These are phyloP conservation scores for Smittia sp. DNA, from an alignment of 2,888 invertebrate genomes.

Conservation along the genomic window DNA sequence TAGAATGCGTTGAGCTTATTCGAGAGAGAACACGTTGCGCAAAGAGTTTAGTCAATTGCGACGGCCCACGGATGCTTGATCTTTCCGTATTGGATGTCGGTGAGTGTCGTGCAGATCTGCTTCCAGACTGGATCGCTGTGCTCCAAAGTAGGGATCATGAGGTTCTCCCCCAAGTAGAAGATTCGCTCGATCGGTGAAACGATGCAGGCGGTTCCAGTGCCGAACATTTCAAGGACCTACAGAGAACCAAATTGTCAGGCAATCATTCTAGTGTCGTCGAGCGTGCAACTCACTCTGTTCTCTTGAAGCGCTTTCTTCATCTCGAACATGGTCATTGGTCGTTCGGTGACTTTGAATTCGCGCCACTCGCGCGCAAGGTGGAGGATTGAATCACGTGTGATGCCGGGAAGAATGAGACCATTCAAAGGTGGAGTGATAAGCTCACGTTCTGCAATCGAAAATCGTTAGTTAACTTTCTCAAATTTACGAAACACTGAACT, in stretches of 20 bases:
- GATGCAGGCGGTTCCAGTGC: slow-evolving; percentile 95
- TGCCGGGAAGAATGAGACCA: slow-evolving; percentile 92
- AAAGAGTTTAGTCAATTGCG: slow-evolving; percentile 56
- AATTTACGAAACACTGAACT: slow-evolving; percentile 45
- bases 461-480: slow-evolving; percentile 33
- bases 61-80: slow-evolving; percentile 75
- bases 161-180: slow-evolving; percentile 67
- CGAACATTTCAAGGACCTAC: slow-evolving; percentile 93
- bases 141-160: slow-evolving; percentile 71
- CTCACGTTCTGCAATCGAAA: slow-evolving; percentile 70
- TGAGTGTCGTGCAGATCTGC: slow-evolving; percentile 70
- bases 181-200: slow-evolving; percentile 90
- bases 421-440: slow-evolving; percentile 89
- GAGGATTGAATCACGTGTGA: slow-evolving; percentile 85
- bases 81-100: slow-evolving; percentile 87
- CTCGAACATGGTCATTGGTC: slow-evolving; percentile 79
- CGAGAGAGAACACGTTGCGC: background rate
- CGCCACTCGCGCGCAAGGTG: slow-evolving; percentile 79
- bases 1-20: slow-evolving; percentile 52
- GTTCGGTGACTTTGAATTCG: slow-evolving; percentile 78
- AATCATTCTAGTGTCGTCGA: too few relatives aligned
- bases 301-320: slow-evolving; percentile 69
- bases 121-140: slow-evolving; percentile 72
- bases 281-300: slow-evolving; percentile 68
- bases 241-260: too few relatives aligned